Evolutionary conservation across 1,140 invertebrate genomes (phyloP), one percentile per base, ranked within the genome.

Genomic region (Oncopeltus fasciatus): DNA sequence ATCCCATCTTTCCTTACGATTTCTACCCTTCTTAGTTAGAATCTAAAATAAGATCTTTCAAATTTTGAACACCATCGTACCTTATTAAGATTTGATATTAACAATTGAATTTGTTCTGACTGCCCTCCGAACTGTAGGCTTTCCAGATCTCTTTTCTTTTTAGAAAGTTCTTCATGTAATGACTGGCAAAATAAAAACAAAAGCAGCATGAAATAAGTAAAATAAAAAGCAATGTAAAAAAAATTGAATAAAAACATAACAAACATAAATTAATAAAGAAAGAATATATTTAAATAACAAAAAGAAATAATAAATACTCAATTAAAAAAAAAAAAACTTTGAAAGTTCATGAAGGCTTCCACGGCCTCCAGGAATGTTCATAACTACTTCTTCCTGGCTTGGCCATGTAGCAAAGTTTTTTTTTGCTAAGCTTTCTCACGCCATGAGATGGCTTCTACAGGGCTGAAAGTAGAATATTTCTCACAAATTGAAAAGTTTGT

Each of bases 81-180:
- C 74, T 80, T 76, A 51, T 80, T 75, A 65, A 81, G 73, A 67
- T 78, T 74, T 20, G 64, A 63, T 28, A 76, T 72, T 53, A 79
- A 67, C 65, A 71, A 72, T 61, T 72, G 73, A 56, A 74, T 72
- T 56, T 75, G 73, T 61, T 79, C 74, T 16, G 68, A 70, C 49
- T 71, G 68, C 72, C 69, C 31, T 72, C 70, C 49, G 66, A 75
- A 63, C 77, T 73, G 74, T 28, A 83, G 70, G 18, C 72, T 73
- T 68, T 83, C 78, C 66, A 84, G 72, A 47, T 80, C 77, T 33
- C 75, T 74, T 67, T 74, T 77, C 69, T 77, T 78, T 27, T 71
- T 71, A 16, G 72, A 66, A 29, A 87, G 73, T 68, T 87, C 84
- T 72, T 85, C 81, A 72, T 85, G 79, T 59, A 83, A 78, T 31